Percentiles rank a stretch among this genome's conserved stretches.
phyloP scores from a whole-genome alignment of 2,113 vertebrate genomes.

The Leptobrachium leishanense region DNA sequence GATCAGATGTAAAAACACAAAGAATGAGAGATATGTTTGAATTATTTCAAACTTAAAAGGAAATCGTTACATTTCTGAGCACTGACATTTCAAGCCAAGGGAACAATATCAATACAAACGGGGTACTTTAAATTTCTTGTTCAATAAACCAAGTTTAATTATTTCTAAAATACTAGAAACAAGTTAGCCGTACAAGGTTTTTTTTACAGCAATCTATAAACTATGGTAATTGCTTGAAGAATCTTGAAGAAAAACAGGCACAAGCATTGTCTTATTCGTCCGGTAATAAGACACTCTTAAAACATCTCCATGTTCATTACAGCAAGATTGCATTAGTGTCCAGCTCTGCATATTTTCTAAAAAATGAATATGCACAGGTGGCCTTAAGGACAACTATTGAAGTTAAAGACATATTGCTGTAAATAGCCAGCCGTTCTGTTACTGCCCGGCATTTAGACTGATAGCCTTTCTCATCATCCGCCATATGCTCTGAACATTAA shows the following conservation, averaged over 20 bases:
- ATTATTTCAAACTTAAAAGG: too few relatives aligned
- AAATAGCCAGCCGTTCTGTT: constrained; percentile 20
- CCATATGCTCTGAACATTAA: constrained; percentile 41
- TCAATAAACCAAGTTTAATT: constrained; percentile 16
- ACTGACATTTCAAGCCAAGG: too few relatives aligned
- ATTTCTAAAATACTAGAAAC: constrained; percentile 42
- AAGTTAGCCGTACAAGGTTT: constrained; percentile 25
- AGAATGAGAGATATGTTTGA: too few relatives aligned
- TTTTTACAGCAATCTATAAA: constrained; percentile 30
- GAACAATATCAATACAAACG: too few relatives aligned
- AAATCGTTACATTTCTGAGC: too few relatives aligned
- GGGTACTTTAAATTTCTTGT: too few relatives aligned
- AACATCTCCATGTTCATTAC: not conserved
- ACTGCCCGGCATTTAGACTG: constrained; percentile 28
- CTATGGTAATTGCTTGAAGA: constrained; percentile 27
- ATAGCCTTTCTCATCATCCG: constrained; percentile 11
- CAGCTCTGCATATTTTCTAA: not conserved
- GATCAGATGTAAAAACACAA: too few relatives aligned
- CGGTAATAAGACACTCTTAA: constrained; percentile 5
- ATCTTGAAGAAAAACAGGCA: not conserved
- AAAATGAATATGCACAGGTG: constrained; percentile 10
- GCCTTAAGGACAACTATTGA: not conserved
- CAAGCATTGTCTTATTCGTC: constrained; percentile 10
- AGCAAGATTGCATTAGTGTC: not conserved
- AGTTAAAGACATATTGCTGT: not conserved